phyloP scores from a whole-genome alignment of 2,113 vertebrate genomes.

The Oncorhynchus tshawytscha region DNA sequence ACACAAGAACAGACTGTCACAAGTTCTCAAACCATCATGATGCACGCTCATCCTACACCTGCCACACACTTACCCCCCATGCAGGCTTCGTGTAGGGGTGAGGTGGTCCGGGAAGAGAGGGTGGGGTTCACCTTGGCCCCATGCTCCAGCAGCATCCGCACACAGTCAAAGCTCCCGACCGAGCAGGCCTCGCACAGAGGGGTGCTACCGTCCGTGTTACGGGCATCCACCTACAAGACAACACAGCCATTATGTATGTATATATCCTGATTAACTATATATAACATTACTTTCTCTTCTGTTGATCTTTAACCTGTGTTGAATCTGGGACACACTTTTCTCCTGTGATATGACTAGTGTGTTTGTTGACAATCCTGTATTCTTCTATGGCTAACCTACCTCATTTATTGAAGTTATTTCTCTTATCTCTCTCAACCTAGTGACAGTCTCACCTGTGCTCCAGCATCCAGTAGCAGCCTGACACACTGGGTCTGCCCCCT shows the following conservation, averaged over 20 bases:
- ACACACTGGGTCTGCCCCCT: conserved; percentile 80
- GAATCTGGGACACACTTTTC: no score
- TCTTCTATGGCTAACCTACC: no score
- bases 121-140: conserved; percentile 88
- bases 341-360: no score
- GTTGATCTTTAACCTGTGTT: no score
- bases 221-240: conserved; percentile 81
- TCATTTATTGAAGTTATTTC: no score
- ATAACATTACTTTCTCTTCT: no score
- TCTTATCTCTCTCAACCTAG: no score
- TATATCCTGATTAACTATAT: no score
- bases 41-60: background rate
- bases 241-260: no score
- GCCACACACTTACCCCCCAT: conserved; percentile 77
- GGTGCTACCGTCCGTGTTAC: conserved; percentile 89
- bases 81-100: conserved; percentile 91
- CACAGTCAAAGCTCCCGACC: conserved; percentile 84
- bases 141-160: conserved; percentile 77
- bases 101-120: conserved; percentile 74
- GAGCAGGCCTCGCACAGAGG: conserved; percentile 87
- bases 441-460: conserved; percentile 77
- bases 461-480: conserved; percentile 83
- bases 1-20: background rate
- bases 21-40: background rate
- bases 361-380: no score